Base-by-base conservation (phyloP, 2,113 vertebrate genomes). In the Brachyhypopomus gauderio region DNA sequence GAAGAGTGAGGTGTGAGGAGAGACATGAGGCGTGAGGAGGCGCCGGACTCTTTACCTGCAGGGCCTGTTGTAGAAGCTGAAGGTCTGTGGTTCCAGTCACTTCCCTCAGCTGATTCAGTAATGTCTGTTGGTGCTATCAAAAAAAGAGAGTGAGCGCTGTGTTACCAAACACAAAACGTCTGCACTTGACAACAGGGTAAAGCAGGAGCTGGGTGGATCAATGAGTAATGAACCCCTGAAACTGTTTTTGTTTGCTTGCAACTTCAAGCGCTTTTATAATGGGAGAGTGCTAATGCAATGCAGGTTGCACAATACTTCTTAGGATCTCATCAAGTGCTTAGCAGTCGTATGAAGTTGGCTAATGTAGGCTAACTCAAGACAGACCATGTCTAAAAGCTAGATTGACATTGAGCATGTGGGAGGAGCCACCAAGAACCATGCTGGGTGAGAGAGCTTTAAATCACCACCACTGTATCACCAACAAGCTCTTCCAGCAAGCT, bases 61-160 rank as follows among this genome's bases (percentile, higher is more conserved):
- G 91, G 38, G 98, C 98, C 90, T 99, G 96, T 77, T 99, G 97
- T 19, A 99, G 94, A 78, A 99, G 94, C 90, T 98, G 96, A 80
- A 96, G 87, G 70, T 99, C 98, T 91, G 96, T 98, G 88, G 97
- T 98, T 82, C 98, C 98, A 0, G 98, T 99, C 84, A 99, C 96
- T 91, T 99, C 98, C 87, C 95, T 94, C 86, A 99, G 90, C 87
- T 99, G 98, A 93, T 99, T 99, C 90, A 99, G 91, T 94, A 98
- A 94, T 0, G 96, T 98, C 90, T 99, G 97, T 85, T 98, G 97
- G 91, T 98, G 96, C 97, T 98, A 75, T 71, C 83, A 80, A 76
- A 80, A 74, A 34, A 52, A 30, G 2, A 30, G 2, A 7, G 81
- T 3, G 72, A 38, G 75, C 8, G 60, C 60, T 45, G 25, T 6